Evolutionary conservation across 2,113 vertebrate genomes (phyloP).

Genomic region (Sorex araneus): DNA sequence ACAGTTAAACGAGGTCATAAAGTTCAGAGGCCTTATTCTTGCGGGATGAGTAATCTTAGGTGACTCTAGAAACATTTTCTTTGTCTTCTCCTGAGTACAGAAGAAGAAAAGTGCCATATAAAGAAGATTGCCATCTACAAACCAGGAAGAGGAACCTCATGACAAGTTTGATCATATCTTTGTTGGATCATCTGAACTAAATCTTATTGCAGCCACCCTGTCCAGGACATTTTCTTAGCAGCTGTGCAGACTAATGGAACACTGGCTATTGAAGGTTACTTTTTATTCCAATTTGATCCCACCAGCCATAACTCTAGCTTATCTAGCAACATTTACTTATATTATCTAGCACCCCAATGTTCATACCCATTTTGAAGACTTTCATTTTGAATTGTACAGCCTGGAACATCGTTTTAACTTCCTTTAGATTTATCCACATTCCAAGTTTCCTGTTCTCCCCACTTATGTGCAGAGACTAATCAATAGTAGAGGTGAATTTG

Average conservation of each 20-base stretch:
- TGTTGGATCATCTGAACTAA: not conserved
- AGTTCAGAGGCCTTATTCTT: not conserved
- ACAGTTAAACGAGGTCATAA: conserved; percentile 1
- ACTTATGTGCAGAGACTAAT: not conserved
- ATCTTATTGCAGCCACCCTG: not conserved
- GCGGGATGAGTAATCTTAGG: not conserved
- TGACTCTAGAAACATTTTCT: not conserved
- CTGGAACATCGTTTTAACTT: conserved; percentile 1
- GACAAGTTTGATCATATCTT: not conserved
- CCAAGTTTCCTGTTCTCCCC: not conserved
- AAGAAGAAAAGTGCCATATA: not conserved
- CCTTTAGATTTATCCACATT: not conserved
- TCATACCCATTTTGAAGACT: not conserved
- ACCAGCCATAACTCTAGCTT: not conserved
- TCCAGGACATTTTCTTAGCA: not conserved
- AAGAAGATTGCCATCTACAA: not conserved
- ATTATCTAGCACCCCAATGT: not conserved
- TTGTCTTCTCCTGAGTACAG: not conserved
- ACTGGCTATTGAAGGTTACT: not conserved
- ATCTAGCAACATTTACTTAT: not conserved
- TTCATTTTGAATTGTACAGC: not conserved
- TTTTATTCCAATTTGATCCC: not conserved
- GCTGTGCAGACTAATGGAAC: not conserved
- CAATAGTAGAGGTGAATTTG: not conserved
- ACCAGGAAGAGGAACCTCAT: not conserved